These are phyloP conservation scores for Sebastes hopkinsi DNA, from an alignment of 2,797 vertebrate species.

Conservation along the genomic window DNA sequence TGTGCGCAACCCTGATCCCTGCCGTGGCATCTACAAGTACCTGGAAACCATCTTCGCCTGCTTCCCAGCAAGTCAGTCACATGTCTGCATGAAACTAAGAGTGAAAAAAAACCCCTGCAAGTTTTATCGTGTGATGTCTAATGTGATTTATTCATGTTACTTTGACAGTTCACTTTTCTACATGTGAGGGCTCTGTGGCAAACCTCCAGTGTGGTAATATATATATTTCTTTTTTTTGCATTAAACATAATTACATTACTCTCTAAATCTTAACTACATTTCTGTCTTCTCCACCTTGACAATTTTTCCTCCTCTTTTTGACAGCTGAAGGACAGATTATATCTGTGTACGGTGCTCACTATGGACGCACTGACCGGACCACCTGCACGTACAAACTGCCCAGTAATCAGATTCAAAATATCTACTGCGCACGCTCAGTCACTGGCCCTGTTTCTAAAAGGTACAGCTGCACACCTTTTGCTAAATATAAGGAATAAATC, in stretches of 20 bases:
- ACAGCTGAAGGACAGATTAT: constrained; percentile 41
- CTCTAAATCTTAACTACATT: neutral
- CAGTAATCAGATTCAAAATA: neutral
- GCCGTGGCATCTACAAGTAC: constrained; percentile 31
- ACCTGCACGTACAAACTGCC: constrained; percentile 24
- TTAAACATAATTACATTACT: neutral
- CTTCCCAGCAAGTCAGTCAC: constrained; percentile 28
- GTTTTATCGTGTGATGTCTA: neutral
- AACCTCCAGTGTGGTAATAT: constrained; percentile 47
- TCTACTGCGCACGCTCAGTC: neutral
- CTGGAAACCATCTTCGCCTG: constrained; percentile 53
- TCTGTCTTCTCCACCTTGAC: neutral
- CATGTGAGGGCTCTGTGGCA: constrained; percentile 43
- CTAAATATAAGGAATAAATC: neutral
- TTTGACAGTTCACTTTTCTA: constrained; percentile 6
- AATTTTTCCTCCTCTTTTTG: neutral
- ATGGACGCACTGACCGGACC: constrained; percentile 48
- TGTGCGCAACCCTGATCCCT: constrained; percentile 27
- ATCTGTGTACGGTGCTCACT: constrained; percentile 36
- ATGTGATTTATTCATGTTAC: constrained; percentile 6
- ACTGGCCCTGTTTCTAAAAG: neutral
- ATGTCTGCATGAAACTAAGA: neutral
- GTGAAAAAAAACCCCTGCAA: neutral
- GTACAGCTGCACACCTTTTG: constrained; percentile 2
- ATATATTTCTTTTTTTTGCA: neutral